These are phyloP conservation scores for Gryon sp. DNA, from an alignment of 1,140 invertebrate genomes.

Conservation along the genomic window DNA sequence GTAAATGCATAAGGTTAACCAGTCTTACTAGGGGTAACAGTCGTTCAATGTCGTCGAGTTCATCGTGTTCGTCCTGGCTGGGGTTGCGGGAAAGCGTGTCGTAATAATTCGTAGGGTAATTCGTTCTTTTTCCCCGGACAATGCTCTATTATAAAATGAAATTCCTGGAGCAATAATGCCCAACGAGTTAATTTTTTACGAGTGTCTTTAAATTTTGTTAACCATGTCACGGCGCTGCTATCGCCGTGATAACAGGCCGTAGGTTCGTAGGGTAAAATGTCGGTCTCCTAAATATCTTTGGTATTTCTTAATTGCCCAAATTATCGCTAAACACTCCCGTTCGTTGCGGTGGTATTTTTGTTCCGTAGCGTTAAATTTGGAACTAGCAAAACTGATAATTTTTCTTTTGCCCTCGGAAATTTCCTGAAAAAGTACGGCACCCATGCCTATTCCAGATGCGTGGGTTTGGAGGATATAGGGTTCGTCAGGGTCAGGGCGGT, in stretches of 20 bases:
- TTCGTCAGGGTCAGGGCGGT: too few species aligned
- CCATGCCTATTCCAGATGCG: too few species aligned
- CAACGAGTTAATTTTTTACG: slow-evolving; percentile 64
- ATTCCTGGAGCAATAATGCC: slow-evolving; percentile 60
- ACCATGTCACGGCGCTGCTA: slow-evolving; percentile 56
- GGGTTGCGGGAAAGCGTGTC: background rate
- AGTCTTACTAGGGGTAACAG: background rate
- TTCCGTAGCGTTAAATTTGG: background rate
- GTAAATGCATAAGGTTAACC: background rate
- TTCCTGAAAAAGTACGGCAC: too few species aligned
- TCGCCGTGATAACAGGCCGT: too few species aligned
- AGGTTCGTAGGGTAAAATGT: slow-evolving; percentile 59
- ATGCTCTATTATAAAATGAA: background rate
- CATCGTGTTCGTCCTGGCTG: background rate
- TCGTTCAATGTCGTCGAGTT: slow-evolving; percentile 6
- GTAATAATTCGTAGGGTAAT: too few species aligned
- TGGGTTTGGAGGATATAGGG: too few species aligned
- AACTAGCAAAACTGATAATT: background rate
- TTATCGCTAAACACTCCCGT: background rate
- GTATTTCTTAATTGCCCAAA: slow-evolving; percentile 63
- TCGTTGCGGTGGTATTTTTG: background rate
- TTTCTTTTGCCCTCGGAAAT: too few species aligned
- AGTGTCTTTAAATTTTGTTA: background rate
- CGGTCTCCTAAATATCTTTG: slow-evolving; percentile 63
- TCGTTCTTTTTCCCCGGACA: background rate